phyloP scores from a whole-genome alignment of 2,797 vertebrate genomes.

The Cercopithecus petaurista region DNA sequence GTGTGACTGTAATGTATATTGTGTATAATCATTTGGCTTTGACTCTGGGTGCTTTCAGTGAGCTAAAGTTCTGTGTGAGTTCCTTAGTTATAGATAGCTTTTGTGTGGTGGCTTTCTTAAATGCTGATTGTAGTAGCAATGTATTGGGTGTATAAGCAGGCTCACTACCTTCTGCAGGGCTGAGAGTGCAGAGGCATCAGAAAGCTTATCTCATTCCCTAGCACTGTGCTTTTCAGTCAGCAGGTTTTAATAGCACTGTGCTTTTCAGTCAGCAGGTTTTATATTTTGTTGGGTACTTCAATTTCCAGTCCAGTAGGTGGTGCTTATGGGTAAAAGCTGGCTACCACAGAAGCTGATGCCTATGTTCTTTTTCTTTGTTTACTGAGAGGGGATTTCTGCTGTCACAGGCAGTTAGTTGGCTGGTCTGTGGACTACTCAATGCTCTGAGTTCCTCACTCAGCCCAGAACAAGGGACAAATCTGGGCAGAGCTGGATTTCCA shows the following conservation, averaged over 20 bases:
- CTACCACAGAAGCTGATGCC: neutral
- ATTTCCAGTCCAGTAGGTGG: neutral
- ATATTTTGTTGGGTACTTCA: neutral
- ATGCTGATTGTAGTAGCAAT: neutral
- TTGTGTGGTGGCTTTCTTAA: neutral
- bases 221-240: neutral
- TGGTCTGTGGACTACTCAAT: neutral
- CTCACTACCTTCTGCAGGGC: neutral
- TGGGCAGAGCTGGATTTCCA: neutral
- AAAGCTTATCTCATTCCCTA: neutral
- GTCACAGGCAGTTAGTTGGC: neutral
- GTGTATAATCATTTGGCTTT: neutral
- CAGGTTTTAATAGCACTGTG: neutral
- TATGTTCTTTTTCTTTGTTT: neutral
- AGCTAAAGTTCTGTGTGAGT: neutral
- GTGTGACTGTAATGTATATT: neutral
- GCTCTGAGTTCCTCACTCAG: neutral
- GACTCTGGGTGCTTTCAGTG: neutral
- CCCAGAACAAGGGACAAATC: neutral
- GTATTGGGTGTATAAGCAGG: neutral
- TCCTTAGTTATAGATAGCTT: neutral
- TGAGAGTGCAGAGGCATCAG: neutral
- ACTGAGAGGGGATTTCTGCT: neutral
- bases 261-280: neutral
- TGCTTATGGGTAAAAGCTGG: neutral